Conservation (phyloP, 2,113 vertebrate genomes). For the Aramus guarauna region DNA sequence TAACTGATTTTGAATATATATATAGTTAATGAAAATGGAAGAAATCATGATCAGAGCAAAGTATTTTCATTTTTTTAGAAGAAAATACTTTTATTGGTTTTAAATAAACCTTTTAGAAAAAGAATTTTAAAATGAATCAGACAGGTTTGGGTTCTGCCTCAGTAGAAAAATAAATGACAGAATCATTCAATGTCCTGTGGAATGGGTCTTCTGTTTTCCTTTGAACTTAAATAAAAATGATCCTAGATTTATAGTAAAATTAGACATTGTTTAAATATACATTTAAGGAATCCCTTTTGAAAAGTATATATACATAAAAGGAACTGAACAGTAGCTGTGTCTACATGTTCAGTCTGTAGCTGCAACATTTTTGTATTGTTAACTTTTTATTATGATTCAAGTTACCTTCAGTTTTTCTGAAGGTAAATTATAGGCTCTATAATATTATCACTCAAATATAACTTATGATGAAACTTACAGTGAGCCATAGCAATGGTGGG, state of each 20-base stretch:
- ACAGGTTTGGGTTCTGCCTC: neutral
- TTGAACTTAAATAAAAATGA: neutral
- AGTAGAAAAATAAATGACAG: neutral
- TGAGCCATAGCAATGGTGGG: neutral
- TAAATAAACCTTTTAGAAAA: neutral
- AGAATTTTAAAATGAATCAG: neutral
- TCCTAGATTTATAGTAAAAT: neutral
- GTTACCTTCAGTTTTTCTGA: neutral
- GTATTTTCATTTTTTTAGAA: neutral
- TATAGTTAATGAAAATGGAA: neutral
- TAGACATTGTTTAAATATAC: neutral
- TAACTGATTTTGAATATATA: neutral
- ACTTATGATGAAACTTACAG: neutral
- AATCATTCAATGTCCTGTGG: neutral
- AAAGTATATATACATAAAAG: neutral
- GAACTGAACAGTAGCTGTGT: neutral
- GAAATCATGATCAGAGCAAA: neutral
- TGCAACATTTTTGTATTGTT: neutral
- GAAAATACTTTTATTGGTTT: neutral
- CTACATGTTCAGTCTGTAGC: neutral
- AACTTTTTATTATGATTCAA: neutral
- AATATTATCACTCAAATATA: neutral
- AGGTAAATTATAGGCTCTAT: neutral
- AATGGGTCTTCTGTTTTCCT: neutral
- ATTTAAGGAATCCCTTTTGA: neutral